A percentile compares a stretch with the other conserved stretches of the same genome.
These are phyloP conservation scores for Ectropis crepuscularia DNA, from an alignment of 2,888 invertebrate species.

Conservation along the genomic window DNA sequence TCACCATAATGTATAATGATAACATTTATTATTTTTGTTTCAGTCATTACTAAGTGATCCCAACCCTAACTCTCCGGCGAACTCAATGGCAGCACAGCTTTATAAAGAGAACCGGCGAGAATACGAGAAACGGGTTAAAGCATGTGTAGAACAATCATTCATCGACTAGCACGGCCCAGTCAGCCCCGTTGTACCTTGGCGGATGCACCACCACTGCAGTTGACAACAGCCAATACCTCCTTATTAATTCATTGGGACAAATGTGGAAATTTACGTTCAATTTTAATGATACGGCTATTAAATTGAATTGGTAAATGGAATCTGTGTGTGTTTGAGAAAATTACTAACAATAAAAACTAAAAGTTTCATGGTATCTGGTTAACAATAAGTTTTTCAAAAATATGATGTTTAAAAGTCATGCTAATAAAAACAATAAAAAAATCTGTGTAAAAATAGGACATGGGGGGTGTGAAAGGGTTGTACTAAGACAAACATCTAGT, in stretches of 20 bases:
- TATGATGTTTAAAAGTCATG: not conserved
- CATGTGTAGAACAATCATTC: conserved; percentile 99
- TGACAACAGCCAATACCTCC: conserved; percentile 61
- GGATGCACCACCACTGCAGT: conserved; percentile 52
- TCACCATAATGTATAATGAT: conserved; percentile 3
- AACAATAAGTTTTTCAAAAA: conserved; percentile 10
- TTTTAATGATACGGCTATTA: conserved; percentile 20
- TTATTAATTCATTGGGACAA: conserved; percentile 76
- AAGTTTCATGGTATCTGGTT: conserved; percentile 26
- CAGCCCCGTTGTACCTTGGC: conserved; percentile 60
- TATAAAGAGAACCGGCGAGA: conserved; percentile 99
- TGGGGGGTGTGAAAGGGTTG: no score
- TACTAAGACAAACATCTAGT: no score
- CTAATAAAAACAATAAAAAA: no score
- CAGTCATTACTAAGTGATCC: conserved; percentile 99
- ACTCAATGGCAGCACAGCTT: conserved; percentile 99
- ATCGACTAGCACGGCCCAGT: conserved; percentile 89
- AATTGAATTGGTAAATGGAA: conserved; percentile 37
- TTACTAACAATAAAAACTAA: conserved; percentile 37
- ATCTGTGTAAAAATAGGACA: no score
- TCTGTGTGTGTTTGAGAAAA: conserved; percentile 29
- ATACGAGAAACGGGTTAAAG: conserved; percentile 99
- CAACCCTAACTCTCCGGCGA: conserved; percentile 99
- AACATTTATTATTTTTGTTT: conserved; percentile 69
- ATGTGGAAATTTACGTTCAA: conserved; percentile 56